phyloP scores from a whole-genome alignment of 2,113 vertebrate species.

The Marcusenius ussheri region DNA sequence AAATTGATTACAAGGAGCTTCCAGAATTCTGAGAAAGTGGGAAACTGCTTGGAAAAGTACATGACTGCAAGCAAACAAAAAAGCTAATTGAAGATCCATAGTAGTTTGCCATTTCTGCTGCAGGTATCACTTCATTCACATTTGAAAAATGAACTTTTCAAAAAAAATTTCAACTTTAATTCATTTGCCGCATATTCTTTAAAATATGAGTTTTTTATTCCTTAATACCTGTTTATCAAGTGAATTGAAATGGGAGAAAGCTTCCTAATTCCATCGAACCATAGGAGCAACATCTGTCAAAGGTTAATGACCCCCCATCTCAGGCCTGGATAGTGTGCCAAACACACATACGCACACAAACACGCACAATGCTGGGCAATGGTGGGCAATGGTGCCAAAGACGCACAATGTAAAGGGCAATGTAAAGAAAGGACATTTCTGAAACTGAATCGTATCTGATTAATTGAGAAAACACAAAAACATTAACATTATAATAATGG shows the following conservation, averaged over 20 bases:
- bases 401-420: not conserved
- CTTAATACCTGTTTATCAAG: not conserved
- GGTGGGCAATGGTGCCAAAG: not conserved
- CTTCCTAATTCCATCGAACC: not conserved
- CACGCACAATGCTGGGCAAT: not conserved
- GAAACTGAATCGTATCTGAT: not conserved
- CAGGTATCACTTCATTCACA: not conserved
- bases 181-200: not conserved
- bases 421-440: not conserved
- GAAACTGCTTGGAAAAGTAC: not conserved
- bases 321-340: not conserved
- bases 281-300: not conserved
- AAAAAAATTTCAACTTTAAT: not conserved
- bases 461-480: conserved; percentile 7
- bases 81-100: not conserved
- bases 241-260: not conserved
- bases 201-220: not conserved
- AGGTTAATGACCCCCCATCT: not conserved
- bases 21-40: not conserved
- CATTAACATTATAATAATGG: conserved; percentile 4
- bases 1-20: not conserved
- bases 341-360: not conserved
- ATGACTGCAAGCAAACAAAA: not conserved
- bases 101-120: not conserved
- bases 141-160: not conserved